Conservation (phyloP, 2,113 vertebrate species). For the Nothocercus julius region DNA sequence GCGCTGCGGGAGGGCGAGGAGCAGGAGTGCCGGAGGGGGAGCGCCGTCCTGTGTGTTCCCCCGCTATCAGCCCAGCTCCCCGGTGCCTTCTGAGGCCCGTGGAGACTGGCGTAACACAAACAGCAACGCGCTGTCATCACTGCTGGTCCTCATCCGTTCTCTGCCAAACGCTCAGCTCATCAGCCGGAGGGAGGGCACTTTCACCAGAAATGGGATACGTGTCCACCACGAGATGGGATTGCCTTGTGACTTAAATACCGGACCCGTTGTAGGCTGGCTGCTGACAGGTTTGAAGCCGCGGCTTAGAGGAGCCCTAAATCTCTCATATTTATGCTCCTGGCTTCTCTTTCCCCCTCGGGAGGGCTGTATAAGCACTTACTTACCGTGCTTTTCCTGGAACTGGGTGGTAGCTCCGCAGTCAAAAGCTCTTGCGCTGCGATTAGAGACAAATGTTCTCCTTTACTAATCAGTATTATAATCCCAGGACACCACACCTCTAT, state of each 20-base stretch:
- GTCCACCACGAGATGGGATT: constrained; percentile 6
- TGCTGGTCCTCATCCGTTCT: not conserved
- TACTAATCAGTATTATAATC: not conserved
- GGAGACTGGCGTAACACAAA: constrained; percentile 35
- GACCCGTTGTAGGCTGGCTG: not conserved
- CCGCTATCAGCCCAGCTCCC: not conserved
- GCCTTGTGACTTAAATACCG: constrained; percentile 26
- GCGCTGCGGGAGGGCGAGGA: not conserved
- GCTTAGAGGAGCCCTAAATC: constrained; percentile 38
- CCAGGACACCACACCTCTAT: not conserved
- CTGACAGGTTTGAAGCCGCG: constrained; percentile 44
- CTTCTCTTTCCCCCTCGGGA: not conserved
- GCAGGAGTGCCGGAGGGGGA: not conserved
- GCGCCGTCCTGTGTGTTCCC: constrained; percentile 50
- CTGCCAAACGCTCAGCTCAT: not conserved
- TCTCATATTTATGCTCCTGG: constrained; percentile 23
- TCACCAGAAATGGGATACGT: not conserved
- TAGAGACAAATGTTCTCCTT: not conserved
- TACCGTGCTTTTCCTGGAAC: not conserved
- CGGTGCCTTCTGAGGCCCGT: not conserved
- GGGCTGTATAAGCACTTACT: not conserved
- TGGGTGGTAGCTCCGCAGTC: not conserved
- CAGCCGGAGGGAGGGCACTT: not conserved
- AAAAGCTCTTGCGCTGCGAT: not conserved
- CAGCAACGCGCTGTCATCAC: not conserved